Conservation (phyloP, 2,888 invertebrate species). For the Polyommatus icarus region DNA sequence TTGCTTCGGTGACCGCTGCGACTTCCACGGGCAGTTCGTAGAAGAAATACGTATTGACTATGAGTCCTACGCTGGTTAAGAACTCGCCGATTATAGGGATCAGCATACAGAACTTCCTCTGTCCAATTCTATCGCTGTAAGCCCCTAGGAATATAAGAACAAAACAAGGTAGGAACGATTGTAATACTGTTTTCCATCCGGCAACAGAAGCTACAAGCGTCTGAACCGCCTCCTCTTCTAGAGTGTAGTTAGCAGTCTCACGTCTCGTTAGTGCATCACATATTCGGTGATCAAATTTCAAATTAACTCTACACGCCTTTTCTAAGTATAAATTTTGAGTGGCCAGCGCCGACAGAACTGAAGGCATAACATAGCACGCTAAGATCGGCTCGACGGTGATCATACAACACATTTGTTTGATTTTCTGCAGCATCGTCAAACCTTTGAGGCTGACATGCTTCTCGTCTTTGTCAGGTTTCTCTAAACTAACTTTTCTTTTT, state of each 20-base stretch:
- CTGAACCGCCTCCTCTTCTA: slow-evolving; percentile 84
- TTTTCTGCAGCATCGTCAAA: slow-evolving; percentile 79
- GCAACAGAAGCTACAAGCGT: slow-evolving; percentile 89
- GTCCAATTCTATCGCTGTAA: slow-evolving; percentile 85
- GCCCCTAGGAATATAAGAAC: slow-evolving; percentile 91
- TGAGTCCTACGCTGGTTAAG: slow-evolving; percentile 87
- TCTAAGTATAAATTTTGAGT: slow-evolving; percentile 92
- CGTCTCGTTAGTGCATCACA: slow-evolving; percentile 88
- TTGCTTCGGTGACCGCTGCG: slow-evolving; percentile 88
- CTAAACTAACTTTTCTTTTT: slow-evolving; percentile 55
- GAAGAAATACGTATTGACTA: slow-evolving; percentile 89
- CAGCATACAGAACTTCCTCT: slow-evolving; percentile 90
- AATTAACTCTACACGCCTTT: slow-evolving; percentile 92
- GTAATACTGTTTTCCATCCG: slow-evolving; percentile 92
- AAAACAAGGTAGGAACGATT: slow-evolving; percentile 89
- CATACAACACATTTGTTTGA: slow-evolving; percentile 79
- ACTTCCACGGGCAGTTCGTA: slow-evolving; percentile 90
- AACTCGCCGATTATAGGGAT: slow-evolving; percentile 91
- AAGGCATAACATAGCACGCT: slow-evolving; percentile 85
- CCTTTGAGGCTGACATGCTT: slow-evolving; percentile 66
- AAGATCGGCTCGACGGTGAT: slow-evolving; percentile 89
- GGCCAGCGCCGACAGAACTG: slow-evolving; percentile 85
- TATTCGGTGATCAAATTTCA: slow-evolving; percentile 85
- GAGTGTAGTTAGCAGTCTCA: slow-evolving; percentile 82
- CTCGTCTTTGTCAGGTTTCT: slow-evolving; percentile 47